These are phyloP conservation scores for Oncorhynchus keta DNA, from an alignment of 2,113 vertebrate genomes.

Conservation along the genomic window DNA sequence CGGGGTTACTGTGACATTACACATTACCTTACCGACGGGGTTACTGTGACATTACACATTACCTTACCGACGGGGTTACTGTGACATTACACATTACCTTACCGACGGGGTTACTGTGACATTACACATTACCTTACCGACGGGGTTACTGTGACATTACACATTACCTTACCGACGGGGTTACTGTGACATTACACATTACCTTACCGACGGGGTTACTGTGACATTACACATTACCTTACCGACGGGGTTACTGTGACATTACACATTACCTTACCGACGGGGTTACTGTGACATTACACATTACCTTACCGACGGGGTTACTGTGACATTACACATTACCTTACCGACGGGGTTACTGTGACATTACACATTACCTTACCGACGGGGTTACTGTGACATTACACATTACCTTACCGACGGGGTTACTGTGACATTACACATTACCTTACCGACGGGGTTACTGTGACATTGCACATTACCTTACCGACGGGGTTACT, in stretches of 20 bases:
- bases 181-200: constrained; percentile 17
- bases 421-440: constrained; percentile 13
- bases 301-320: no score
- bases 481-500: constrained; percentile 10
- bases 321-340: constrained; percentile 17
- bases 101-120: constrained; percentile 16
- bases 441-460: no score
- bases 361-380: no score
- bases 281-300: constrained; percentile 13
- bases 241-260: constrained; percentile 16
- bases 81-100: no score
- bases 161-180: no score
- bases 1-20: constrained; percentile 13
- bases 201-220: constrained; percentile 10
- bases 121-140: no score
- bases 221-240: no score
- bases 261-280: no score
- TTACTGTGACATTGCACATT: constrained; percentile 18
- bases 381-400: constrained; percentile 16
- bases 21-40: no score
- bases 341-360: constrained; percentile 10
- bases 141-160: constrained; percentile 13
- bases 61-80: constrained; percentile 10
- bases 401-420: no score
- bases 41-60: constrained; percentile 17